Base-by-base conservation (phyloP, 2,797 vertebrate species). In the Eremophila alpestris region DNA sequence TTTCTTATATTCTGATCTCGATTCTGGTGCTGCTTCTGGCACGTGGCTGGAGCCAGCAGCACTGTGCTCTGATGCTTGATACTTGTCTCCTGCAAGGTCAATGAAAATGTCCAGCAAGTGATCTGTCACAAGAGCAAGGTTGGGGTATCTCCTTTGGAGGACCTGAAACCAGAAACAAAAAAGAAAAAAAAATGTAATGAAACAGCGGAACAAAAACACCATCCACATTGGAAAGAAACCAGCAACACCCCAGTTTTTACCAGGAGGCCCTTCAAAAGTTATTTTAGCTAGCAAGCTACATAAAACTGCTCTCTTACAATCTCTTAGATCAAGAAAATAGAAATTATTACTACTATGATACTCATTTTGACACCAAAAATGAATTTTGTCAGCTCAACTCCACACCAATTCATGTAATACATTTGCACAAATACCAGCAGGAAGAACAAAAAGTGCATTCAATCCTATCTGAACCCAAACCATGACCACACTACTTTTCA, bases 31-130 rank as follows among this genome's bases (percentile, higher is more conserved):
- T 7, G 97, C 95, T 4, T 93, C 78, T 52, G 58, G 41, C 54
- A 75, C 11, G 6, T 76, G 87, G 54, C 87, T 88, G 71, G 83
- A 87, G 45, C 5, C 91, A 87, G 86, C 43, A 78, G 56, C 46
- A 64, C 16, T 52, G 15, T 54, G 54, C 32, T 94, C 97, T 27
- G 55, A n/a, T 46, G 89, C 89, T 23, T 95, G 89, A 96, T 99
- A 99, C 71, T 97, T 98, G 73, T 99, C 98, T 65, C 98, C 99
- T 0, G 98, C 98, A 83, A 99, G 98, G 85, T 99, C 98, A 86
- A 98, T 98, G 96, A 98, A 99, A 96, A 99, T 99, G 52, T 99
- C 99, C 92, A 99, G 97, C 73, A 99, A 98, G 62, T 98, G 98
- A 69, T 99, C 98, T 13, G 97, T 91, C 93, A 98, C 98, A 77